These are phyloP conservation scores for Neodon shergylaensis DNA, from an alignment of 2,113 vertebrate species.

Conservation along the genomic window DNA sequence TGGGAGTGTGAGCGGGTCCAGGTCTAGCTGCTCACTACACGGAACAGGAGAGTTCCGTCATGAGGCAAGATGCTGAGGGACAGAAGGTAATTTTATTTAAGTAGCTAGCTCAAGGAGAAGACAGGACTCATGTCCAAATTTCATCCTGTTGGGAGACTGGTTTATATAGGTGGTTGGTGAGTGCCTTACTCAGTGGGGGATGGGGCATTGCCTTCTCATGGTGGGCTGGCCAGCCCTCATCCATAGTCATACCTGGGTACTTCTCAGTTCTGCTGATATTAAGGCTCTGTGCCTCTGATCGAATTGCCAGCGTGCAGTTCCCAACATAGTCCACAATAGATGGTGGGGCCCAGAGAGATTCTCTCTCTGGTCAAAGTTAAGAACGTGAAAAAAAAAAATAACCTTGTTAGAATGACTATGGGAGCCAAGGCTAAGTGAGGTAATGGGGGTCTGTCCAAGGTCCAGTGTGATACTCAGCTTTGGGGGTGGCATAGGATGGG, in stretches of 20 bases:
- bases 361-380: background rate
- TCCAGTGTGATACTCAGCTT: background rate
- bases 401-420: background rate
- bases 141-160: background rate
- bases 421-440: background rate
- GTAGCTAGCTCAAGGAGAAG: background rate
- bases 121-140: background rate
- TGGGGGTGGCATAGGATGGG: background rate
- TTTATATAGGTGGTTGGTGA: background rate
- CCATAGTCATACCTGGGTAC: background rate
- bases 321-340: background rate
- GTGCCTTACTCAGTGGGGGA: background rate
- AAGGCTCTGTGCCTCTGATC: background rate
- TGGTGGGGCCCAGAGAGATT: background rate
- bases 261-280: background rate
- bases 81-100: background rate
- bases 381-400: background rate
- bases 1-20: background rate
- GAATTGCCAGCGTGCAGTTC: background rate
- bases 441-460: background rate
- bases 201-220: background rate
- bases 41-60: background rate
- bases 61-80: background rate
- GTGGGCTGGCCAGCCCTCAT: background rate
- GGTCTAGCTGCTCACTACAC: background rate